Conservation (phyloP, 2,113 vertebrate species). For the Halcyon senegalensis region DNA sequence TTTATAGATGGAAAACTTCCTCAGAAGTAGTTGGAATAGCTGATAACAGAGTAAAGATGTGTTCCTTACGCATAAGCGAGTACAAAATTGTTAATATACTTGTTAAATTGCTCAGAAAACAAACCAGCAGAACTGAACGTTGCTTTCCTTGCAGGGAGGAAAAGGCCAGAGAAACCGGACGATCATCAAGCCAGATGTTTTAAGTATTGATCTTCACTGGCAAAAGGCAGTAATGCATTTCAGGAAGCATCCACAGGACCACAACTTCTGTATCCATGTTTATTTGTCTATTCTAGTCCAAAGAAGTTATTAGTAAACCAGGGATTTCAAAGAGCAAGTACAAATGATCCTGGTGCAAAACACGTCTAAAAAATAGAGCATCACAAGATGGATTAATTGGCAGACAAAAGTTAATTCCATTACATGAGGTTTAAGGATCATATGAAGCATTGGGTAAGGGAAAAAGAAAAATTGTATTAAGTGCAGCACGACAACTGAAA, state of each 20-base stretch:
- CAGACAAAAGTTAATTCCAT: neutral
- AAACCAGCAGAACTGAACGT: neutral
- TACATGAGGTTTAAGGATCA: neutral
- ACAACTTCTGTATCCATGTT: neutral
- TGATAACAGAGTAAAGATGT: neutral
- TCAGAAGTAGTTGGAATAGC: neutral
- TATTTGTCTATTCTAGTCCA: neutral
- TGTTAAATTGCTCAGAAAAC: constrained; percentile 10
- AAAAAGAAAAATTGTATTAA: neutral
- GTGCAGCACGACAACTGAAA: neutral
- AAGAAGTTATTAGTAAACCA: neutral
- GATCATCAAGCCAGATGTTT: neutral
- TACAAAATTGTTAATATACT: neutral
- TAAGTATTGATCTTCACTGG: neutral
- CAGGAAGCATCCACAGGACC: neutral
- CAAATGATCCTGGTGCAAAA: neutral
- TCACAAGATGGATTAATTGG: neutral
- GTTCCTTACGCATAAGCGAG: neutral
- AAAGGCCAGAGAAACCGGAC: neutral
- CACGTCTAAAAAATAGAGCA: neutral
- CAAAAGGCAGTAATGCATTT: neutral
- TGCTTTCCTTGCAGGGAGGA: neutral
- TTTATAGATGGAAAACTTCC: constrained; percentile 15
- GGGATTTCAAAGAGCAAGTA: neutral
- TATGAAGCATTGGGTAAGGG: neutral